Evolutionary conservation across 2,888 invertebrate genomes (phyloP), one percentile per base, ranked within the genome.

Genomic region (Dasysyrphus tricinctus): DNA sequence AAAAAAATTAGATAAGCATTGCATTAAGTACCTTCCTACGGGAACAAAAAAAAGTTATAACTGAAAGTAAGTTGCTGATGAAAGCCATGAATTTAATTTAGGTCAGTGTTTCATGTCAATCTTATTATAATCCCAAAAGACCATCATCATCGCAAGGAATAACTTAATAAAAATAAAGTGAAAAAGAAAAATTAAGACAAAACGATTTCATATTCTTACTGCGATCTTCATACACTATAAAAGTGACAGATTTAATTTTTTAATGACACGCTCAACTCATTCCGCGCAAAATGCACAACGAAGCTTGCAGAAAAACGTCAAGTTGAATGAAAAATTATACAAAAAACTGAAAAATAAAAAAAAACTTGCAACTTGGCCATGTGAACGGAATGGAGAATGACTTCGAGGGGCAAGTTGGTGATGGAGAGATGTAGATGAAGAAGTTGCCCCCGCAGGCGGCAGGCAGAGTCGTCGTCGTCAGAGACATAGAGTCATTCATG

Each of bases 101-200:
- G 86, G 86, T 86, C 86, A 86, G 65, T 79, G 75, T 82, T 79
- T 82, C 82, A 78, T 57, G 29, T 51, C 63, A 77, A 32, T 61
- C 65, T 70, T 24, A 37, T 49, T 24, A 34, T 75, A 70, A 80
- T 80, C 84, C 67, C 32, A 32, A 47, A 73, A 57, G 34, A 34
- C 61, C 8, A 56, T 19, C 16, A 59, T 11, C 8, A 61, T 7
- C 2, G 42, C 34, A 3, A 54, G 34, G 12, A 37, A 51, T 6
- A 44, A 44, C 6, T n/a, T n/a, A 6, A 14, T 42, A 42, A 42
- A n/a, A 42, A 14, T 42, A 42, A 42, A 44, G n/a, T 42, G 44
- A 44, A 67, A 19, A 47, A 34, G 3, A 49, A 49, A 67, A 32
- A 37, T 67, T 12, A 67, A 67, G 67, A 54, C 61, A 74, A 80